Evolutionary conservation across 2,888 invertebrate species (phyloP), one percentile per base, ranked within the genome.

Genomic region (Periphyllus acericola): DNA sequence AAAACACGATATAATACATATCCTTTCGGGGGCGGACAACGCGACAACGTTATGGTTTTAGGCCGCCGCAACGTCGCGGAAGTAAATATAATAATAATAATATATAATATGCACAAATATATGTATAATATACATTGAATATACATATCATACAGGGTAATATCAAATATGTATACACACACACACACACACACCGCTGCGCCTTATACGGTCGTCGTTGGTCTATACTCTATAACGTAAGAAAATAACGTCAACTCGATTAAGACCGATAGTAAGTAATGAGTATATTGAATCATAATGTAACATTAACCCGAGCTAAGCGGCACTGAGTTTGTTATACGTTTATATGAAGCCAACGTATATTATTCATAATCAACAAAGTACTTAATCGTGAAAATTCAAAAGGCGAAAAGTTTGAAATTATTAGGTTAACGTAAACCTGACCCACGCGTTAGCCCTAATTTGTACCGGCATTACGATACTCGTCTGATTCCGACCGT

Each of bases 11-110:
- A 84, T 76, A 84, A 76, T n/a, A 74, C 14, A 76, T 84, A 46
- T 84, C 76, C 19, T 32, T 9, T 84, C 32, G 84, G 66, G 76
- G 84, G 84, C 76, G 84, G 84, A 84, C 84, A 84, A 84, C 76
- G 32, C 60, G 76, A 84, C 84, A 84, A 66, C 76, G 46, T 76
- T 84, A 76, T 84, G 84, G 84, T 84, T 84, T 84, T 84, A 84
- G 32, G 40, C 46, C 66, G 60, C 40, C 55, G 76, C 29, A n/a
- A n/a, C 75, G 81, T 55, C 55, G n/a, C 40, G 66, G 83, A 83
- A 84, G 83, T 83, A 34, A 29, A 55, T 32, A 55, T 66, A 79
- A 46, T 46, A 46, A n/a, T n/a, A n/a, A n/a, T n/a, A n/a, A n/a
- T n/a, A n/a, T n/a, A n/a, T n/a, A n/a, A 46, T 79, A 21, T 3